phyloP scores from a whole-genome alignment of 2,797 vertebrate genomes.

The Clamator glandarius region DNA sequence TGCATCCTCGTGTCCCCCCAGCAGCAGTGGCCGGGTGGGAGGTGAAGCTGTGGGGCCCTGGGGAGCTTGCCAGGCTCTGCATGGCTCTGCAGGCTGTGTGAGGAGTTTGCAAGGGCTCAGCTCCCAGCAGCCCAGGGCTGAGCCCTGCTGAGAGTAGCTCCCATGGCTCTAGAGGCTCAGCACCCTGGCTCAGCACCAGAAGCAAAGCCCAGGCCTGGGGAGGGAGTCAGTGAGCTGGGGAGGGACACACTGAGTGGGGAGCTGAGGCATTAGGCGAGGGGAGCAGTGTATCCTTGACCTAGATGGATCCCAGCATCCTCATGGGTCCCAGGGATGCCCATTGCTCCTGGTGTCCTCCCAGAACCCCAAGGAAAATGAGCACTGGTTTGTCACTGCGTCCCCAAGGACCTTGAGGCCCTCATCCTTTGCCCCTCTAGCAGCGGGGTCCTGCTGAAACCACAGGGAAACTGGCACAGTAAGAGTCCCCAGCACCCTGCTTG shows the following conservation, averaged over 20 bases:
- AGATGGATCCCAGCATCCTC: background rate
- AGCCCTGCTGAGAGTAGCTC: background rate
- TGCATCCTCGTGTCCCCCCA: accelerated
- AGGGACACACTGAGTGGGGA: background rate
- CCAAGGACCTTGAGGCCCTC: no score
- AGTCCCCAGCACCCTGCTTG: background rate
- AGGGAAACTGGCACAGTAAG: background rate
- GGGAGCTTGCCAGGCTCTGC: background rate
- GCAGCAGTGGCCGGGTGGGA: background rate
- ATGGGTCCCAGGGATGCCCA: background rate
- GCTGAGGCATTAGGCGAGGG: no score
- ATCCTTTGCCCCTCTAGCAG: no score
- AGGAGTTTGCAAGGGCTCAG: background rate
- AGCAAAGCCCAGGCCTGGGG: background rate
- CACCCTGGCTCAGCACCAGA: background rate
- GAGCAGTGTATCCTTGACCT: no score
- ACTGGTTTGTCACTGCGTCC: background rate
- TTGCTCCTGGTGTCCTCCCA: accelerated
- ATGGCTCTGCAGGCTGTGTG: accelerated
- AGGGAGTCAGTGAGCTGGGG: background rate
- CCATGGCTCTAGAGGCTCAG: background rate
- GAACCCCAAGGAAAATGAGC: background rate
- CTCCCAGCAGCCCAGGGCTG: background rate
- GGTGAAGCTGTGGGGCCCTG: accelerated
- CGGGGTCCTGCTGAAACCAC: no score